Evolutionary conservation across 2,888 invertebrate species (phyloP), one percentile per base, ranked within the genome.

Genomic region (Gastrophysa polygoni): DNA sequence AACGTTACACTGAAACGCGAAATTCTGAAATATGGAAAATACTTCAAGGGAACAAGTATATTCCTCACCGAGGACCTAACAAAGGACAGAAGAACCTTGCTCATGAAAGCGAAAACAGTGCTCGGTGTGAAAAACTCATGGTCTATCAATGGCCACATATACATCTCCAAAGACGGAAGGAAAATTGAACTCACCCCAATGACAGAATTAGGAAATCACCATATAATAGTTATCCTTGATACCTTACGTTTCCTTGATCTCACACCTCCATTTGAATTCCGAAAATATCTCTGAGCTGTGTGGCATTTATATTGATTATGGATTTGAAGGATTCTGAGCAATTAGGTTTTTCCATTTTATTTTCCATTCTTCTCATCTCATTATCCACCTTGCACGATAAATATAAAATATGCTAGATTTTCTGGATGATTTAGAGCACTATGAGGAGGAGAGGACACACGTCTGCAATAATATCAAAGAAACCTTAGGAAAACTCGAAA

Each of bases 371-470:
- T 46, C 7, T 16, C 16, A 46, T 46, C 7, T 46, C 46, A 16
- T 46, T 16, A 46, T 46, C 46, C 16, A 46, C 16, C 46, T 46
- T 46, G 46, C 16, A n/a, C 16, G 16, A 16, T 16, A 46, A 46
- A 46, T 17, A 46, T 46, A 46, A 46, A 46, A n/a, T 46, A 46
- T 46, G 14, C 46, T 16, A 20, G 18, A 46, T 20, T 48, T 21
- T 48, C 47, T 48, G 20, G 20, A 48, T 48, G 47, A 48, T 48
- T 48, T 48, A 20, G 47, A 48, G 47, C 47, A 48, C 20, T 48
- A 48, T 48, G 47, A 48, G 47, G 47, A 48, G 47, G 47, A 20
- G 21, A 48, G 47, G 47, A 48, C 47, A 48, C 47, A 48, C 47
- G 47, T 20, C 47, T 48, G 47, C 16, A 48, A 48, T 20, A 48